Conservation (phyloP, 1,140 invertebrate species). For the Macrosteles quadrilineatus region DNA sequence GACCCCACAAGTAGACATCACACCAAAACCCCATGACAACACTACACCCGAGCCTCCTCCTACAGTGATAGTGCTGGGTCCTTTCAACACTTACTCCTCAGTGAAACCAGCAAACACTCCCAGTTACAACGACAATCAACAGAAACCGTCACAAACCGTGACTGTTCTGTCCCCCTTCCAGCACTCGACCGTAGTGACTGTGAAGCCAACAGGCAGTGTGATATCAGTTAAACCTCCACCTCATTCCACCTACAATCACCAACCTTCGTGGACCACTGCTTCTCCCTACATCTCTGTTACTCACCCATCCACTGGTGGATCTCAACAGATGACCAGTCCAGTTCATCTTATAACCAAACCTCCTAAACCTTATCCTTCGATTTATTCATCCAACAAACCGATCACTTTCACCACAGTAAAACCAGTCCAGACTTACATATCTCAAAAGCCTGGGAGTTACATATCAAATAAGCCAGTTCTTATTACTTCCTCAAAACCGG, state of each 20-base stretch:
- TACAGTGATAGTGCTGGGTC: constrained; percentile 70
- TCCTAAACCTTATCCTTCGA: background rate
- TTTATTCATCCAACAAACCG: background rate
- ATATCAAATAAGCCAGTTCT: background rate
- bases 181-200: constrained; percentile 32
- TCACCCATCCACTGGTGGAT: constrained; percentile 16
- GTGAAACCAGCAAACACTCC: constrained; percentile 43
- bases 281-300: constrained; percentile 17
- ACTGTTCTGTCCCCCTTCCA: constrained; percentile 24
- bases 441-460: background rate
- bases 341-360: constrained; percentile 5
- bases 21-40: constrained; percentile 37
- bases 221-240: constrained; percentile 15
- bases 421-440: background rate
- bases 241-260: constrained; percentile 5
- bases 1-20: constrained; percentile 40
- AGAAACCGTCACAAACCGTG: constrained; percentile 24
- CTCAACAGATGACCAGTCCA: constrained; percentile 6
- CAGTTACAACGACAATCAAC: constrained; percentile 41
- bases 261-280: background rate
- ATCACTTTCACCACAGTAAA: constrained; percentile 3
- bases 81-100: constrained; percentile 48
- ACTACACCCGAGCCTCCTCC: constrained; percentile 60
- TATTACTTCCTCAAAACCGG: background rate
- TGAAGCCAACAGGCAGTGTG: constrained; percentile 34